Base-by-base conservation (phyloP, 1,140 invertebrate species). In the Drosophila eugracilis region DNA sequence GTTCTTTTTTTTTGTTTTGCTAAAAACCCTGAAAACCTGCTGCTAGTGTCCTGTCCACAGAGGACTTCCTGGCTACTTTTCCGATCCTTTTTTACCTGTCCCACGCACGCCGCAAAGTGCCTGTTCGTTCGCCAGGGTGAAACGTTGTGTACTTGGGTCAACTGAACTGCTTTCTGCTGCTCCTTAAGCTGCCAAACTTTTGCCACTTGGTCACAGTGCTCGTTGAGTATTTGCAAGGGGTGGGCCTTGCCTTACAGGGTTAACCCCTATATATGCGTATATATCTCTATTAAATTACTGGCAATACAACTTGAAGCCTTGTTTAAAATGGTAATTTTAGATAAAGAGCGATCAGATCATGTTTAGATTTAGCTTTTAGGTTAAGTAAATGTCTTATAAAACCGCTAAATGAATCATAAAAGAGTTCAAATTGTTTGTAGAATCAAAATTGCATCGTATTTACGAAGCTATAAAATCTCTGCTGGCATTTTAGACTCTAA, bases 111-210 rank as follows among this genome's bases (percentile, higher is more conserved):
- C 54, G 24, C 54, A 58, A 58, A 58, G 53, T 58, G 36, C 55
- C 30, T 58, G 55, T 12, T 19, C 48, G 24, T 24, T 32, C 6
- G 26, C n/a, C n/a, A n/a, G n/a, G n/a, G n/a, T 44, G 44, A 41
- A 19, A 5, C 17, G 42, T 34, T 34, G 54, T 57, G 54, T 57
- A 50, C 47, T 58, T 15, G 49, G 55, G 48, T 54, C 54, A 57
- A 57, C 54, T 52, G 47, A 58, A 53, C 54, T 58, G 28, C 54
- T 49, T 50, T 32, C 24, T 21, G 15, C 47, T 24, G 47, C 47
- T 63, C n/a, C 50, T 73, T 72, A 60, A 74, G 70, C 39, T 49
- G 58, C 45, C 63, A 74, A 75, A 75, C 70, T 75, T 75, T 75
- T 34, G 32, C 50, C 70, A 65, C 72, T 74, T 74, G 50, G 50